Evolutionary conservation across 2,888 invertebrate genomes (phyloP), one percentile per base, ranked within the genome.

Genomic region (Perizoma flavofasciatum): DNA sequence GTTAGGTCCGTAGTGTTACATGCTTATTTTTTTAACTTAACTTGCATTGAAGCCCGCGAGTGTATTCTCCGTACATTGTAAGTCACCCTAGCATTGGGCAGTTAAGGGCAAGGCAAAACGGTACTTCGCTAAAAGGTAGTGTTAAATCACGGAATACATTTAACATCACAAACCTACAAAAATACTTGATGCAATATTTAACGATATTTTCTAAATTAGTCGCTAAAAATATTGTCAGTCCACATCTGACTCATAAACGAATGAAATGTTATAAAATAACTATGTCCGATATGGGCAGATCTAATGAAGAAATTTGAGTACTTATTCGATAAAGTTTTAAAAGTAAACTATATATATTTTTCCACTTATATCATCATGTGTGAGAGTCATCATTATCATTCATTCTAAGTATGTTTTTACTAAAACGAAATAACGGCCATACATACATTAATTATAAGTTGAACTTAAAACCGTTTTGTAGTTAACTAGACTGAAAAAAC

Each of bases 31-130:
- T 22, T 22, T 3, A 22, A 22, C 22, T 22, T 22, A 22, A 22
- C 22, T 3, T 3, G 22, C 22, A 22, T 22, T 22, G 22, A 22
- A 22, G 3, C 22, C 9, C 41, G 53, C 62, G 62, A 69, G 77
- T 74, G 77, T 71, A 72, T 72, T 74, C 72, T 73, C 66, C 72
- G 70, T 61, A 59, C 68, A 68, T 63, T 60, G 46, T 48, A 58
- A 50, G 49, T 52, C 65, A 69, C 71, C 72, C 71, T 68, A 69
- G 72, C 66, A 49, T 64, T 68, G 73, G 79, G 65, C 70, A 81
- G 81, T 78, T 79, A 79, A 76, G 69, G 81, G 79, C 83, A 87
- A 88, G 86, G 85, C 86, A 82, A 22, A 22, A 78, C 77, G 74
- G 70, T 74, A 22, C 74, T 70, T 71, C 75, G 71, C 70, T 75